Base-by-base conservation (phyloP, 2,113 vertebrate species). In the Ophthalmolycus amberensis region DNA sequence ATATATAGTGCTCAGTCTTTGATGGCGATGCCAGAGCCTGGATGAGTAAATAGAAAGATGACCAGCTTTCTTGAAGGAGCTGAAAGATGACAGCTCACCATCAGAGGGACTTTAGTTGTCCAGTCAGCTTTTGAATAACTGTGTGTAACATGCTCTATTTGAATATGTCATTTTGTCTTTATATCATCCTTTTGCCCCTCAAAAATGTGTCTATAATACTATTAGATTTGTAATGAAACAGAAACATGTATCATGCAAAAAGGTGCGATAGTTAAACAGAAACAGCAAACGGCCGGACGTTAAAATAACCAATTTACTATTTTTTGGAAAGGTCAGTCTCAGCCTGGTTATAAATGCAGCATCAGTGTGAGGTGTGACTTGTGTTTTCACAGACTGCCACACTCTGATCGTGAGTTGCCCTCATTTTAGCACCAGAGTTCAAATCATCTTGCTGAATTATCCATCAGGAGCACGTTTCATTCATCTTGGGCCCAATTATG, bases 381-480 rank as follows among this genome's bases (percentile, higher is more conserved):
- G 54, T 79, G 84, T 88, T 87, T 85, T 82, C 84, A 86, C 83
- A 84, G 71, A 68, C 74, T 71, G 88, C 62, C 79, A 66, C 70
- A 44, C 32, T 82, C 14, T 77, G 71, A 77, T 80, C 50, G 71
- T 6, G 44, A 63, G 56, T 48, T 32, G 68, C 66, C 76, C 70
- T 85, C 63, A 52, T 74, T 44, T 79, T 22, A 74, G 73, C 54
- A 27, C 29, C 77, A 34, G 34, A 60, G 69, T 71, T 85, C 83
- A 86, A 60, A 64, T 68, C 48, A 73, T 81, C 62, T 34, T 63
- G 34, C 79, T 74, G 66, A 80, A 83, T 84, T 81, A 86, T 80
- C 63, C 79, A 76, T 14, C 0, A 25, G 20, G 78, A 80, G 58
- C 48, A 77, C 1, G n/a, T 79, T 82, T 79, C 52, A 64, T 38